These are phyloP conservation scores for Corythornis madagascariensis DNA, from an alignment of 2,113 vertebrate genomes.

Conservation along the genomic window DNA sequence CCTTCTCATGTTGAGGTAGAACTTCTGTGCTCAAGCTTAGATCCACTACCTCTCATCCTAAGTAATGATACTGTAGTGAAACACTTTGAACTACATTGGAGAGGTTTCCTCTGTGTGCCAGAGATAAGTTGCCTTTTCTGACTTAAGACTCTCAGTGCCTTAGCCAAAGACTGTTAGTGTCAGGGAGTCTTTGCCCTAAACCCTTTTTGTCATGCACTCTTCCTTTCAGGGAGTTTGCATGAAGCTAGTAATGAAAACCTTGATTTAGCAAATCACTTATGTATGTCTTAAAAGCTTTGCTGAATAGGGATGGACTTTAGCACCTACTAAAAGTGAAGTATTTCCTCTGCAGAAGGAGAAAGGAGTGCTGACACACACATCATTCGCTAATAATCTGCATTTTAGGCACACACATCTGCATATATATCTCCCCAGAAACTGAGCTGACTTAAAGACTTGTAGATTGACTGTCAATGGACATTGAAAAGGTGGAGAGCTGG, in stretches of 20 bases:
- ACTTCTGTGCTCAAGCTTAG: too few species aligned
- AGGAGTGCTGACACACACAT: constrained; percentile 8
- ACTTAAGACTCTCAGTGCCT: not conserved
- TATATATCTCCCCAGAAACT: not conserved
- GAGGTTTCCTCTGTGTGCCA: not conserved
- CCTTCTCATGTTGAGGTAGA: too few species aligned
- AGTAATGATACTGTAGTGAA: not conserved
- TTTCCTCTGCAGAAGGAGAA: constrained; percentile 36
- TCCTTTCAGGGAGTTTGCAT: not conserved
- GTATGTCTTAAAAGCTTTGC: constrained; percentile 21
- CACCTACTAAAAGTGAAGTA: constrained; percentile 41
- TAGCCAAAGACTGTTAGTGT: not conserved
- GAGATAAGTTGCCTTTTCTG: constrained; percentile 4
- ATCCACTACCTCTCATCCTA: too few species aligned
- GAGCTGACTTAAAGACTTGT: not conserved
- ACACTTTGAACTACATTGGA: not conserved
- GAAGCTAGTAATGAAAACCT: not conserved
- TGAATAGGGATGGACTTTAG: constrained; percentile 25
- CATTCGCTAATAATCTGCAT: constrained; percentile 26
- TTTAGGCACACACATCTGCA: not conserved
- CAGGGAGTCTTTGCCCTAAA: not conserved
- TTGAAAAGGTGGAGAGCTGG: not conserved
- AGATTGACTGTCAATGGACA: not conserved
- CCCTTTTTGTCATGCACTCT: not conserved
- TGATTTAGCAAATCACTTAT: constrained; percentile 29